These are phyloP conservation scores for Ficedula albicollis DNA, from an alignment of 2,797 vertebrate genomes.

Conservation along the genomic window DNA sequence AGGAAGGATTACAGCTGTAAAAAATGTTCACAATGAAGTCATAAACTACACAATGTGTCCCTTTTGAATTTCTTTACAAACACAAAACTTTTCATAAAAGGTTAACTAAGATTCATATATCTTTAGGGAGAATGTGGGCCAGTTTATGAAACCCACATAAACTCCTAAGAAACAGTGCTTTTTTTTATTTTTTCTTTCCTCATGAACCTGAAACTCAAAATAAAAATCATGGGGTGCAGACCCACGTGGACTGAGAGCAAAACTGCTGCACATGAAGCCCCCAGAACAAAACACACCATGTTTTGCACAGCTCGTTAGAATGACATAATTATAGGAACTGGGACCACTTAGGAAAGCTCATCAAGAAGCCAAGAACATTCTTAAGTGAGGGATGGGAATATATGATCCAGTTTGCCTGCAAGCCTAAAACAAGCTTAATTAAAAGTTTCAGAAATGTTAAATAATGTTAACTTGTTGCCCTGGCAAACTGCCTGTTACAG, in stretches of 20 bases:
- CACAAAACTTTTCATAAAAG: neutral
- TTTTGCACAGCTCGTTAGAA: conserved; percentile 56
- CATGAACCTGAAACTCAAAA: conserved; percentile 9
- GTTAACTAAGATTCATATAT: conserved; percentile 43
- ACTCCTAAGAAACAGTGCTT: neutral
- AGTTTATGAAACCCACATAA: conserved; percentile 6
- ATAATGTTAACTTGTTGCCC: conserved; percentile 54
- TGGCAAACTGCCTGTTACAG: conserved; percentile 35
- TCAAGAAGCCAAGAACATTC: conserved; percentile 50
- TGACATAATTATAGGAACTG: conserved; percentile 45
- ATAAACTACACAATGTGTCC: conserved; percentile 33
- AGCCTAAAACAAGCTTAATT: conserved; percentile 61
- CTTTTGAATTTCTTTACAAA: conserved; percentile 47
- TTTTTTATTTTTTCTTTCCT: neutral
- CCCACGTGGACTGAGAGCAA: neutral
- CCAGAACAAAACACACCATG: conserved; percentile 14
- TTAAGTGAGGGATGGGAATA: conserved; percentile 4
- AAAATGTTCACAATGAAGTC: conserved; percentile 44
- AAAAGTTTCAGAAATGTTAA: conserved; percentile 67
- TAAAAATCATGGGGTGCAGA: conserved; percentile 48
- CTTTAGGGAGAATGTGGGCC: conserved; percentile 15
- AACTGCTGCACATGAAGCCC: neutral
- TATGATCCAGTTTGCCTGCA: conserved; percentile 27
- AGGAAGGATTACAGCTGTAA: conserved; percentile 45
- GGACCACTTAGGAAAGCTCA: conserved; percentile 51